phyloP scores from a whole-genome alignment of 2,888 invertebrate genomes.

The Epinotia brunnichana region DNA sequence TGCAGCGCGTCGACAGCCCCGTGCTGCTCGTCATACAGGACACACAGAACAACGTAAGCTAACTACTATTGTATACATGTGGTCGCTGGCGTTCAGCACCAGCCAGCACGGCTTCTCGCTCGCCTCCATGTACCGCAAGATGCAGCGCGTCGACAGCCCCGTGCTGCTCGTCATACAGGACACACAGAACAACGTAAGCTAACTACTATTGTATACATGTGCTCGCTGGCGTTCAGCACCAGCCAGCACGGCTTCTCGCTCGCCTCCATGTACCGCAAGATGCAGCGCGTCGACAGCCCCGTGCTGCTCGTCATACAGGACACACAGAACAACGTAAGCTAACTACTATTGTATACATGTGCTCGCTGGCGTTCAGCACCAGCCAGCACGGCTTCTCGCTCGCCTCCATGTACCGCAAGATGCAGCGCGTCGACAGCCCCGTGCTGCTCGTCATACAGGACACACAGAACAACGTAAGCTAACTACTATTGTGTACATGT shows the following conservation, averaged over 20 bases:
- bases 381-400: conserved; percentile 99
- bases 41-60: conserved; percentile 94
- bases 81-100: conserved; percentile 97
- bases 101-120: conserved; percentile 99
- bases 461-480: conserved; percentile 94
- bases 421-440: conserved; percentile 96
- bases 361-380: conserved; percentile 97
- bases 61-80: conserved; percentile 89
- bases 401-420: conserved; percentile 98
- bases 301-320: conserved; percentile 97
- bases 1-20: conserved; percentile 96
- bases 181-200: conserved; percentile 94
- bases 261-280: conserved; percentile 98
- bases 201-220: conserved; percentile 86
- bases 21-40: conserved; percentile 97
- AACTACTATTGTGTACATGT: conserved; percentile 86
- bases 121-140: conserved; percentile 98
- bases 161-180: conserved; percentile 97
- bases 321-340: conserved; percentile 94
- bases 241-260: conserved; percentile 99
- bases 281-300: conserved; percentile 96
- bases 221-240: conserved; percentile 97
- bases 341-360: conserved; percentile 86
- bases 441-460: conserved; percentile 97
- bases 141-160: conserved; percentile 96